Percentiles rank a stretch among this genome's conserved stretches.
These are phyloP conservation scores for Sturmia bella DNA, from an alignment of 2,888 invertebrate species.

Conservation along the genomic window DNA sequence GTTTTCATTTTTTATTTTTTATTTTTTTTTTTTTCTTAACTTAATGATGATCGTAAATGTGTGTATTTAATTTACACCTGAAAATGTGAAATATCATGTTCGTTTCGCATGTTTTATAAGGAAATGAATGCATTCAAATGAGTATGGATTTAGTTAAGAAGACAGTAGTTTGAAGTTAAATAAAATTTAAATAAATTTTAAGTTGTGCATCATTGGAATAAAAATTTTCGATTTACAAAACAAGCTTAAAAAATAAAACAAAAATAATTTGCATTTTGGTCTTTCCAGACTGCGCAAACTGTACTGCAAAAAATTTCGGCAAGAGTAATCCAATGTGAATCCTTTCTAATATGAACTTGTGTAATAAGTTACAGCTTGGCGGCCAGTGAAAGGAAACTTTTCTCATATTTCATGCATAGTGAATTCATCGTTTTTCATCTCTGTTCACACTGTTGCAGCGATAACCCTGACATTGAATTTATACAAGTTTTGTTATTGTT, in stretches of 20 bases:
- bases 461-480: constrained; percentile 68
- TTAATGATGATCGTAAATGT: constrained; percentile 72
- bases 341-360: too few relatives aligned
- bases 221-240: too few relatives aligned
- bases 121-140: constrained; percentile 8
- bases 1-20: background rate
- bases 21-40: constrained; percentile 40
- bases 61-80: constrained; percentile 72
- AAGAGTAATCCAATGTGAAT: too few relatives aligned
- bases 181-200: background rate
- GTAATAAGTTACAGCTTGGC: too few relatives aligned
- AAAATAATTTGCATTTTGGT: too few relatives aligned
- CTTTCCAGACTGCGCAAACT: too few relatives aligned
- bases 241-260: too few relatives aligned
- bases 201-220: too few relatives aligned
- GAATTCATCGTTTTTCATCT: background rate
- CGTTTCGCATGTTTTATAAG: constrained; percentile 16
- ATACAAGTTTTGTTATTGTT: constrained; percentile 21
- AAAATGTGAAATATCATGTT: constrained; percentile 57
- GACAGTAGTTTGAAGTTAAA: constrained; percentile 1
- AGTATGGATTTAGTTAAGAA: background rate
- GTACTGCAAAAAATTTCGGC: too few relatives aligned
- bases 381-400: too few relatives aligned
- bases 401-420: background rate
- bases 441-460: constrained; percentile 39